Conservation (phyloP, 2,797 vertebrate genomes). For the Fringilla coelebs region DNA sequence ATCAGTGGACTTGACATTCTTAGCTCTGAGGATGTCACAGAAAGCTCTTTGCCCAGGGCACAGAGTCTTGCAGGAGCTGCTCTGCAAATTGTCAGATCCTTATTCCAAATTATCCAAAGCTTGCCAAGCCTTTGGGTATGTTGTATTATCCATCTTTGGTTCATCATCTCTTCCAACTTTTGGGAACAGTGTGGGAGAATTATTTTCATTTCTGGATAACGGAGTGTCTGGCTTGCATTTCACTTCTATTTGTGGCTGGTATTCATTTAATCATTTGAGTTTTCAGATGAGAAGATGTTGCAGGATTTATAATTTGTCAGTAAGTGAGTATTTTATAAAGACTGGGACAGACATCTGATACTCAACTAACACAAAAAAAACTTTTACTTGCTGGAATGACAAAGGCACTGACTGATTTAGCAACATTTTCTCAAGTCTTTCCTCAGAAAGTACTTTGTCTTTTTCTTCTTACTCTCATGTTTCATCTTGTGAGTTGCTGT, state of each 20-base stretch:
- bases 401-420: not conserved
- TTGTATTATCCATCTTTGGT: not conserved
- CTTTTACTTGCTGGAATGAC: not conserved
- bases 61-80: not conserved
- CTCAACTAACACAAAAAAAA: not conserved
- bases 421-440: not conserved
- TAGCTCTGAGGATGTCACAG: not conserved
- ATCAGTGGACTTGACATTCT: not conserved
- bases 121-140: not conserved
- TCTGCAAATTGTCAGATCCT: not conserved
- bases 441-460: not conserved
- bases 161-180: not conserved
- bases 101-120: not conserved
- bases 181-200: not conserved
- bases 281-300: not conserved
- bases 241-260: not conserved
- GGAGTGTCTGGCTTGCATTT: not conserved
- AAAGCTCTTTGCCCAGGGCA: not conserved
- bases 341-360: not conserved
- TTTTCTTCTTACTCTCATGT: not conserved
- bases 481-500: not conserved
- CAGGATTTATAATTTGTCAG: not conserved
- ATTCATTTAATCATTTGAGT: not conserved
- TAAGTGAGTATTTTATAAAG: not conserved
- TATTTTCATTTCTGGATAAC: not conserved